These are phyloP conservation scores for Carterocephalus palaemon DNA, from an alignment of 2,888 invertebrate genomes.

Conservation along the genomic window DNA sequence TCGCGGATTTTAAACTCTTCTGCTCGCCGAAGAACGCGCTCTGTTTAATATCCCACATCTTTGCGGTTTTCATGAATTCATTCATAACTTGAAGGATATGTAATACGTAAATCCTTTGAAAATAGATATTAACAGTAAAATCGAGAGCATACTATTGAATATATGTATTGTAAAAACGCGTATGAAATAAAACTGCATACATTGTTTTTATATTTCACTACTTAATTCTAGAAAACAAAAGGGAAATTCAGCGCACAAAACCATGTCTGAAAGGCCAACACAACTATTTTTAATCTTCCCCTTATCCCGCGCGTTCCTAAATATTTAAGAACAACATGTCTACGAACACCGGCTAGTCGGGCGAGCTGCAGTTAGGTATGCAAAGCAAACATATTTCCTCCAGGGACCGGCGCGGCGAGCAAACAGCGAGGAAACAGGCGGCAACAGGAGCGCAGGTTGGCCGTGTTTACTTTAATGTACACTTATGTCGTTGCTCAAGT, in stretches of 20 bases:
- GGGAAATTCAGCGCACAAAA: no score
- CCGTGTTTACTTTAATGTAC: slow-evolving; percentile 71
- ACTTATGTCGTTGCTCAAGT: no score
- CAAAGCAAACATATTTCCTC: slow-evolving; percentile 78
- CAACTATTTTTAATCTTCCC: no score
- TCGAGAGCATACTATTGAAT: no score
- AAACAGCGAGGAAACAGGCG: slow-evolving; percentile 69
- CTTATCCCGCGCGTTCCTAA: slow-evolving; percentile 4
- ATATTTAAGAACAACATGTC: slow-evolving; percentile 49
- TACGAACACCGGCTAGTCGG: slow-evolving; percentile 61
- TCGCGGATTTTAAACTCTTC: slow-evolving; percentile 45
- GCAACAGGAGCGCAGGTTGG: slow-evolving; percentile 69
- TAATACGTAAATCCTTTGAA: no score
- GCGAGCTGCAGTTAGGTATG: slow-evolving; percentile 67
- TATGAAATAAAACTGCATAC: no score
- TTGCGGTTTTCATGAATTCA: neutral
- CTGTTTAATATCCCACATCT: slow-evolving; percentile 26
- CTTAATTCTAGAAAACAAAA: no score
- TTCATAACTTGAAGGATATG: no score
- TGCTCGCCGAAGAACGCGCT: slow-evolving; percentile 24
- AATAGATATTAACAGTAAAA: no score
- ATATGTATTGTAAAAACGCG: no score
- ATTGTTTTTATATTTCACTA: no score
- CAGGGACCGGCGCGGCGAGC: slow-evolving; percentile 73
- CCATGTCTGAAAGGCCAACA: no score